phyloP scores from a whole-genome alignment of 2,888 invertebrate genomes.

The Stictocephala bisonia region DNA sequence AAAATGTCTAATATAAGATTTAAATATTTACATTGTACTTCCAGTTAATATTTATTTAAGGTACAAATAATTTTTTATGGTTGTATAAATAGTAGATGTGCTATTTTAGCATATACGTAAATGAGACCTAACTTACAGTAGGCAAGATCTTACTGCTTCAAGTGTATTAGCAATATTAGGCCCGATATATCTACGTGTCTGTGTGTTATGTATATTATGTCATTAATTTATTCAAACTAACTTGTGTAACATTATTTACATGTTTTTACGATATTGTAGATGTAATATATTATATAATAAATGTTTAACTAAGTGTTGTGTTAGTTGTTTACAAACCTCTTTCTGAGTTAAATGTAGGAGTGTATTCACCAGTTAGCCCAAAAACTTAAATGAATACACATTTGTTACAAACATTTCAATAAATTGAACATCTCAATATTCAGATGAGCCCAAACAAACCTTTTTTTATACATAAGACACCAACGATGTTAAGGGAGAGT shows the following conservation, averaged over 20 bases:
- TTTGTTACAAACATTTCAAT: no score
- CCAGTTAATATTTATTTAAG: no score
- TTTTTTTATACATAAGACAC: no score
- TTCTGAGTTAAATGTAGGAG: background rate
- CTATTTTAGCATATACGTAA: conserved; percentile 29
- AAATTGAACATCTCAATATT: no score
- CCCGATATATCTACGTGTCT: conserved; percentile 32
- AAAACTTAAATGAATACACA: no score
- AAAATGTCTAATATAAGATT: no score
- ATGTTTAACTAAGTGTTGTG: conserved; percentile 49
- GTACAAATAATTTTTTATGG: no score
- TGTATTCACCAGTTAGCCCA: no score
- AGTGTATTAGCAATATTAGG: conserved; percentile 45
- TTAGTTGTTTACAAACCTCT: background rate
- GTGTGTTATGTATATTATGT: conserved; percentile 47
- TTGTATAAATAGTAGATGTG: conserved; percentile 36
- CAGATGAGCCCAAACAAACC: no score
- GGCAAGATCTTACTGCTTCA: conserved; percentile 22
- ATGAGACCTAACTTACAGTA: background rate
- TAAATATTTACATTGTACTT: no score
- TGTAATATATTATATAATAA: conserved; percentile 55
- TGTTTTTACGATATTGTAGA: conserved; percentile 57
- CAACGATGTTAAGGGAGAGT: no score
- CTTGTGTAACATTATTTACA: conserved; percentile 54
- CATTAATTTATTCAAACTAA: conserved; percentile 48